Conservation (phyloP, 2,113 vertebrate species). For the Hydropotes inermis region DNA sequence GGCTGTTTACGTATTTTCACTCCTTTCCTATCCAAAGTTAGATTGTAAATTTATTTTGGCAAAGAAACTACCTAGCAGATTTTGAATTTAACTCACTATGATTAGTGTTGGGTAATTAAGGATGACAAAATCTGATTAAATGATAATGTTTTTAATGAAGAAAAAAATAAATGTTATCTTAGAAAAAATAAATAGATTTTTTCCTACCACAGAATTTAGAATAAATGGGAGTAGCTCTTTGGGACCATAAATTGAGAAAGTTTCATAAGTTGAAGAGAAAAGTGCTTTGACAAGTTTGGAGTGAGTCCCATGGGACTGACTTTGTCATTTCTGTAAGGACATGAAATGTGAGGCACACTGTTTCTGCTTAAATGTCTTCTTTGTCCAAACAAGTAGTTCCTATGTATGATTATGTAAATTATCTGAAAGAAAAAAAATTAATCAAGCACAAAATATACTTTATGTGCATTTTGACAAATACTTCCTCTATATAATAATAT, state of each 20-base stretch:
- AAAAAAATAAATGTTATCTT: background rate
- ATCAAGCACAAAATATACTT: background rate
- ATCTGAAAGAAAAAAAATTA: background rate
- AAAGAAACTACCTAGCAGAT: background rate
- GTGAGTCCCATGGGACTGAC: background rate
- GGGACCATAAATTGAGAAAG: background rate
- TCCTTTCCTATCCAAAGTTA: background rate
- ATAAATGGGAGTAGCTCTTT: background rate
- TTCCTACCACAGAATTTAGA: background rate
- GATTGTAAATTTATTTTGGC: slow-evolving; percentile 3
- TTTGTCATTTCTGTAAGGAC: background rate
- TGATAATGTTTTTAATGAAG: slow-evolving; percentile 10
- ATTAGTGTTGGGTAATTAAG: background rate
- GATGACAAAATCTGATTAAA: slow-evolving; percentile 6
- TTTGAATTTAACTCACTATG: background rate
- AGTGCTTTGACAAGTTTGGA: background rate
- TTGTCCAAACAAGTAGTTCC: background rate
- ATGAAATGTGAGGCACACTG: background rate
- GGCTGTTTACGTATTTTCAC: background rate
- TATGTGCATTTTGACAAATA: background rate
- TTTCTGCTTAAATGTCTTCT: background rate
- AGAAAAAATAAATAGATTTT: background rate
- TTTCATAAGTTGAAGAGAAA: background rate
- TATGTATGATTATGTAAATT: background rate
- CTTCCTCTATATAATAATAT: slow-evolving; percentile 14